Evolutionary conservation across 2,113 vertebrate genomes (phyloP).

Genomic region (Antidorcas marsupialis): DNA sequence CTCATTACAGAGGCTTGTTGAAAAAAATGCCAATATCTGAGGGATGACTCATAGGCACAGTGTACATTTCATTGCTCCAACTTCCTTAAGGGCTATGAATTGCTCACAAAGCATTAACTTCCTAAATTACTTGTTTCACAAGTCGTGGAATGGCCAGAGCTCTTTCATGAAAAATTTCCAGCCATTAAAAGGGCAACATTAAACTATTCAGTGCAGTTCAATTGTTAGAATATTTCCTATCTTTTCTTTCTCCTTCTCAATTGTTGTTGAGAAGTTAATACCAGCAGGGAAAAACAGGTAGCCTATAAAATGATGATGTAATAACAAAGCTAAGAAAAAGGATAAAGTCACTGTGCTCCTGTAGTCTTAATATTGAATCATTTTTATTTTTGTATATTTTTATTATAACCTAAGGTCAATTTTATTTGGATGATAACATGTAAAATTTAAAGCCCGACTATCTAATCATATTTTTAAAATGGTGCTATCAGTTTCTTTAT

Average conservation of each 20-base stretch:
- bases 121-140: not conserved
- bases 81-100: not conserved
- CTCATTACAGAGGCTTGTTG: slow-evolving; percentile 26
- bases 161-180: not conserved
- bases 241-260: not conserved
- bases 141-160: not conserved
- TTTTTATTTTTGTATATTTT: not conserved
- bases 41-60: slow-evolving; percentile 32
- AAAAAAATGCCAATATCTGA: slow-evolving; percentile 53
- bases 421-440: not conserved
- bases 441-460: not conserved
- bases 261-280: not conserved
- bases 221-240: not conserved
- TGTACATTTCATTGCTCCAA: slow-evolving; percentile 9
- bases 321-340: not conserved
- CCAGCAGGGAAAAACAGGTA: not conserved
- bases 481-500: not conserved
- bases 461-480: not conserved
- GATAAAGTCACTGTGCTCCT: not conserved
- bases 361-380: not conserved
- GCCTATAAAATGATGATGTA: not conserved
- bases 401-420: not conserved
- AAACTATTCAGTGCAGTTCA: not conserved
- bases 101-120: not conserved
- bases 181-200: slow-evolving; percentile 9